phyloP scores from a whole-genome alignment of 2,888 invertebrate genomes.

The Loripinus fragilis region DNA sequence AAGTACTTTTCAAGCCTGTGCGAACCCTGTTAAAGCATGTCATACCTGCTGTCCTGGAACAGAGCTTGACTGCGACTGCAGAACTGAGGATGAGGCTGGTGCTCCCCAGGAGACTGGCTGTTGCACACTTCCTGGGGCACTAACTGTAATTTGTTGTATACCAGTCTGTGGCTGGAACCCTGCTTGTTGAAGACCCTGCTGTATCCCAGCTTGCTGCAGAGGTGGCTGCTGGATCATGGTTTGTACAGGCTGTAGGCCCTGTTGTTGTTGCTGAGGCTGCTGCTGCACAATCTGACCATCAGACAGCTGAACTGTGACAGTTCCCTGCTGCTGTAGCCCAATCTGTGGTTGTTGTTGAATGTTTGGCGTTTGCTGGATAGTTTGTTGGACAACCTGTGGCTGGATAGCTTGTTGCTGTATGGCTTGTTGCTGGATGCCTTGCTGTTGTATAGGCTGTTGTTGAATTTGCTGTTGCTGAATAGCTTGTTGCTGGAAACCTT shows the following conservation, averaged over 20 bases:
- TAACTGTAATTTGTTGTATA: constrained; percentile 18
- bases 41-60: not conserved
- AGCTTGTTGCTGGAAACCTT: not conserved
- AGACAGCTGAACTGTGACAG: constrained; percentile 26
- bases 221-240: constrained; percentile 39
- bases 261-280: constrained; percentile 23
- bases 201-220: constrained; percentile 21
- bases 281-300: constrained; percentile 39
- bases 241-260: constrained; percentile 33
- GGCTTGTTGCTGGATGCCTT: not conserved
- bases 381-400: constrained; percentile 1
- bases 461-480: constrained; percentile 4
- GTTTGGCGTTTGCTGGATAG: constrained; percentile 32
- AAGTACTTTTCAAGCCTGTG: no score
- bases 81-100: constrained; percentile 21
- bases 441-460: not conserved
- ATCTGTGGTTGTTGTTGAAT: constrained; percentile 35
- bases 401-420: constrained; percentile 9
- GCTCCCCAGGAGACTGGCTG: constrained; percentile 55
- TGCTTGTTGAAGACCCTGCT: constrained; percentile 2
- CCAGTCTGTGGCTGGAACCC: constrained; percentile 23
- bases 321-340: constrained; percentile 17
- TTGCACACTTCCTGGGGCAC: constrained; percentile 8
- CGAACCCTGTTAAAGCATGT: no score
- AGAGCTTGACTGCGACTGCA: constrained; percentile 36